Base-by-base conservation (phyloP, 2,797 vertebrate species). In the Acipenser ruthenus region DNA sequence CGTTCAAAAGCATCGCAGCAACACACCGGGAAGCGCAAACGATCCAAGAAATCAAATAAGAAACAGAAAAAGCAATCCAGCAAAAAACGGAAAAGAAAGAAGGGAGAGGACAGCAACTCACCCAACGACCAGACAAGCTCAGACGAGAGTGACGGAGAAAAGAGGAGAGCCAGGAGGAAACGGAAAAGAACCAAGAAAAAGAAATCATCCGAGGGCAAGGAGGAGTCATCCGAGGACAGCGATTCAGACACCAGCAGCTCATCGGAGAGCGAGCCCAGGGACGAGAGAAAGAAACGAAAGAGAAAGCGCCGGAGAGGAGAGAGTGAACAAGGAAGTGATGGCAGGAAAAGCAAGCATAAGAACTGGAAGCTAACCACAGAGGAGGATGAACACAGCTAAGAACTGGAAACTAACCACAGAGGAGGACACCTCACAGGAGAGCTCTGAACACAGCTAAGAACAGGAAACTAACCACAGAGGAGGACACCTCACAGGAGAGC, bases 61-160 rank as follows among this genome's bases (percentile, higher is more conserved):
- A 97, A 94, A 66, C 94, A 91, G 74, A 96, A 92, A 83, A 96
- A 92, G 72, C 91, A 80, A 69, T 90, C 87, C 88, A 88, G 69
- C 90, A 90, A 83, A 92, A 73, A 68, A 50, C 89, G 88, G 75
- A 94, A 89, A 80, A 87, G 73, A 62, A 94, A 87, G 82, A 93
- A 81, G 71, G 86, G 77, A 1, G 80, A 78, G 55, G 82, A 70
- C 64, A 15, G 49, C n/a, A 81, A 85, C 56, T 88, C 85, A 0
- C 92, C 84, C 68, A 81, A 73, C 6, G 85, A 79, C 75, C 86
- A 76, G 1, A 91, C 85, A 71, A 75, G 72, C 72, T 88, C 73
- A 12, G 90, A 77, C 78, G 78, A 69, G 81, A 78, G 70, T 82
- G 78, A 60, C 82, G 81, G 71, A 74, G 75, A 68, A 87, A 87